A percentile compares a stretch with the other conserved stretches of the same genome.
Conservation (phyloP, 2,113 vertebrate species). For the Plestiodon gilberti region DNA sequence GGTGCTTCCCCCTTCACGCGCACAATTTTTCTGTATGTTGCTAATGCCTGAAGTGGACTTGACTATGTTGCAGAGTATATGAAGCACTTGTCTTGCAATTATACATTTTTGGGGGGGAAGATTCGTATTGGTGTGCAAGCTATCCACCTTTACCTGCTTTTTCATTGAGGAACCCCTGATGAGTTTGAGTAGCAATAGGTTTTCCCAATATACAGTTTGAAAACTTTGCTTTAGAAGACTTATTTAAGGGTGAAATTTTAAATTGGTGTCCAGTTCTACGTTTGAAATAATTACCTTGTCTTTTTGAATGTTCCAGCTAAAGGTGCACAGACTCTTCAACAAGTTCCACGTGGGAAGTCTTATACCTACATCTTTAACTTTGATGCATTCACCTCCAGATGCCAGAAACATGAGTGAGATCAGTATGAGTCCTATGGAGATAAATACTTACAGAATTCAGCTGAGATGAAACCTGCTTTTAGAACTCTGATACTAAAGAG, state of each 20-base stretch:
- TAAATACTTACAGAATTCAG: slow-evolving; percentile 82
- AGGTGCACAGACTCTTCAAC: slow-evolving; percentile 78
- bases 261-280: background rate
- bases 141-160: background rate
- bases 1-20: background rate
- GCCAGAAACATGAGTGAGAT: slow-evolving; percentile 77
- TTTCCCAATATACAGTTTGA: background rate
- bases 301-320: slow-evolving; percentile 70
- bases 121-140: background rate
- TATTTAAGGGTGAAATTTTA: background rate
- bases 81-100: background rate
- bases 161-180: background rate
- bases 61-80: background rate
- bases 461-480: slow-evolving; percentile 76
- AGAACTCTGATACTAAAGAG: slow-evolving; percentile 46
- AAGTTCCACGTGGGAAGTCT: slow-evolving; percentile 78
- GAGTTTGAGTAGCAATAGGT: background rate
- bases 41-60: too few relatives aligned
- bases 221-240: background rate
- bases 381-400: slow-evolving; percentile 80
- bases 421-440: slow-evolving; percentile 85
- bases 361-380: slow-evolving; percentile 78
- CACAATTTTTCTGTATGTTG: too few relatives aligned
- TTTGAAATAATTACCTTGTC: slow-evolving; percentile 37
- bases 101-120: background rate